Evolutionary conservation across 2,888 invertebrate genomes (phyloP), one percentile per base, ranked within the genome.

Genomic region (Entomobrya multifasciata): DNA sequence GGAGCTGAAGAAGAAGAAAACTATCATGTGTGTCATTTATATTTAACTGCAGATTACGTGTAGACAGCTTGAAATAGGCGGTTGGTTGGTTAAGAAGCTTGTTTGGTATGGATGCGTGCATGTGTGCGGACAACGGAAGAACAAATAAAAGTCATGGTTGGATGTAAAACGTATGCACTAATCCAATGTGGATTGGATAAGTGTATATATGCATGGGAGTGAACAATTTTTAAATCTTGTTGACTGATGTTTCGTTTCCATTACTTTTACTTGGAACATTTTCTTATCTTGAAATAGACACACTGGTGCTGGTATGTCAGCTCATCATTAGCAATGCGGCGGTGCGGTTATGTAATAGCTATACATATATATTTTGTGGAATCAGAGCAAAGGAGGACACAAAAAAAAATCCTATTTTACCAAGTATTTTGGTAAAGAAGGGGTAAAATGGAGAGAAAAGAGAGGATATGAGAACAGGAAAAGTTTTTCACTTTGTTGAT

Each of bases 401-500:
- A n/a, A n/a, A n/a, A 44, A 41, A 41, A 22, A 20, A 17, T 22
- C 30, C 25, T 22, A 57, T 2, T 57, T 57, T 20, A 57, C 57
- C 1, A 17, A 76, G 76, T 57, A 57, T n/a, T 8, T 76, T 36
- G 27, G 57, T 55, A 30, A 36, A 36, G 52, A 74, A 30, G 30
- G 74, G 55, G 52, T 74, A 52, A 65, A 67, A 30, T 20, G 52
- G 17, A 17, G 57, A 80, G 30, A 65, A 67, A 60, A 30, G 41
- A 52, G 78, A 15, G 72, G 27, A 60, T 15, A 11, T 55, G 36
- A 62, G 4, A 47, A 62, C 22, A 20, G 49, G 41, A 83, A 83
- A 84, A 84, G 77, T 84, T 84, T 84, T 84, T 70, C 84, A 84
- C 84, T 84, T 84, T 77, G 84, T 84, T 84, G 84, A 78, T 84